Base-by-base conservation (phyloP, 2,113 vertebrate species). In the Echinops telfairi region DNA sequence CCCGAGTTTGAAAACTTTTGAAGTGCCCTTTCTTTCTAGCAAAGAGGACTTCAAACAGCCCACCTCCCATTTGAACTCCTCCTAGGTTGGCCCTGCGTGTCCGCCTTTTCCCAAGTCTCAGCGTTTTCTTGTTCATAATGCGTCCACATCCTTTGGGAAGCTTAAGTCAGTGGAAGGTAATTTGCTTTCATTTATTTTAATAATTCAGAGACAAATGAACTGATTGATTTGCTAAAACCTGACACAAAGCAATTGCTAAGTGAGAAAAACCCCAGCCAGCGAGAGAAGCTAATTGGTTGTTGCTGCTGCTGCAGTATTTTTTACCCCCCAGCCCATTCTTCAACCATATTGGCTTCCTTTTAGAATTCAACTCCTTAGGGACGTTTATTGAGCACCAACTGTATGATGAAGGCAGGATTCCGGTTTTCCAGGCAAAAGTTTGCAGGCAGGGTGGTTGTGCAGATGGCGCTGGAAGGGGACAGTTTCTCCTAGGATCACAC, bases 181-280 rank as follows among this genome's bases (percentile, higher is more conserved):
- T 94, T 94, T 95, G 85, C 86, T 68, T 95, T 90, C 58, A 68
- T 80, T 83, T 91, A 57, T 85, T 92, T 91, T 85, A 77, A 91
- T 96, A 95, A 95, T 81, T 92, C 77, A 75, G 68, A 92, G 62
- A 91, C 62, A 90, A 62, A 82, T 58, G 78, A 91, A 89, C 62
- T 23, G 64, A 93, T 60, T 66, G 90, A 83, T 76, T 93, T 94
- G 68, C 81, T 95, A 88, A 88, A 27, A 76, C 43, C 76, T 60
- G 53, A 80, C 79, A 38, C 71, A 1, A 66, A 94, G 76, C 62
- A 29, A 2, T 70, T 68, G 53, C 68, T 94, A 84, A 66, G 23
- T 78, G 82, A 89, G 89, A 73, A 92, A 91, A 57, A 6, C 19
- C 43, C 20, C 64, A 83, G 47, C 76, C 86, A 43, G 17, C 3